Evolutionary conservation across 1,140 invertebrate genomes (phyloP), one percentile per base, ranked within the genome.

Genomic region (Mycetomoellerius zeteki): DNA sequence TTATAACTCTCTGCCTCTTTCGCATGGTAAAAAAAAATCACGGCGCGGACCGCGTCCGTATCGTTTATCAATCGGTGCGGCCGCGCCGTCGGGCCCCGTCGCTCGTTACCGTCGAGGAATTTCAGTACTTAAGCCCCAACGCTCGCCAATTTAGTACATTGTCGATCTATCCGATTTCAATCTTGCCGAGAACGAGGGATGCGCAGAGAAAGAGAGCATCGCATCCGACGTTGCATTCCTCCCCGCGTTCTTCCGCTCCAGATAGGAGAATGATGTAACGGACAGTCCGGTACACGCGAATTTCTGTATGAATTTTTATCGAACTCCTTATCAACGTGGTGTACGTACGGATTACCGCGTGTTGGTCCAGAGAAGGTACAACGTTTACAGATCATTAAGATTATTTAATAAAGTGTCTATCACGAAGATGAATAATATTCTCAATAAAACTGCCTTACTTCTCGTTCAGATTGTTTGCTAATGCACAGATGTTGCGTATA

Each of bases 371-470:
- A 84, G 80, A 73, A 84, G 50, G 37, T 73, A 69, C 69, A 47
- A 84, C 69, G 69, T 84, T 84, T 84, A 50, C 69, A 60, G 27
- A 73, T 84, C 80, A 84, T 84, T 84, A 84, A 73, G 33, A 47
- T 8, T 37, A 21, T 60, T 73, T 84, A 84, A 84, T 73, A 37
- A 60, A 73, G 69, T 58, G 80, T 73, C 67, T 19, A 84, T 84
- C 80, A 72, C 4, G 54, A 27, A 47, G 54, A 82, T 73, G 37
- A 84, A 37, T 82, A 58, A 73, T 58, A 84, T 37, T 73, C 10
- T 8, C 33, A 37, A 37, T 37, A 37, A 37, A 37, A 37, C 33
- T 37, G 43, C 69, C 54, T 73, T 33, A 24, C 78, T 27, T n/a
- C 37, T 60, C 80, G 24, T 14, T 43, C 47, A 19, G 37, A 73